Evolutionary conservation across 2,797 vertebrate species (phyloP).

Genomic region (Sylvia borin): DNA sequence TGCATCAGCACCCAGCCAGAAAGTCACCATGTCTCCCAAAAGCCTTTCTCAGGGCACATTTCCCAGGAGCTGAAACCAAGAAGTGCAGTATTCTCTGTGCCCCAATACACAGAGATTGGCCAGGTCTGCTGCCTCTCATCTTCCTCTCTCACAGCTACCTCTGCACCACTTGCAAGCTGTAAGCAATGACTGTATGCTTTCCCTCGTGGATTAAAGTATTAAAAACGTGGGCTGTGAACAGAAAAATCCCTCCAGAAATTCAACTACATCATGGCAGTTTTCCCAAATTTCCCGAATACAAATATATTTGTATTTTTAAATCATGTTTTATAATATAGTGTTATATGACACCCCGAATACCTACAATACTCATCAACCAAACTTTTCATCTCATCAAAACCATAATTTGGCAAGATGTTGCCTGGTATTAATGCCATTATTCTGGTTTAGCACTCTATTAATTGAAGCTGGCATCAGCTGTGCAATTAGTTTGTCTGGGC

Average conservation of each 20-base stretch:
- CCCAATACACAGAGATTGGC: rapidly evolving
- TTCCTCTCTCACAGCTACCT: not conserved
- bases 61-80: not conserved
- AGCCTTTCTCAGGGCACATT: not conserved
- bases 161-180: not conserved
- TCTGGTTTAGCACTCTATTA: not conserved
- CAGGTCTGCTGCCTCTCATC: not conserved
- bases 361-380: not conserved
- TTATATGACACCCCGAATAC: not conserved
- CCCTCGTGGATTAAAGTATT: not conserved
- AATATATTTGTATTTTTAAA: not conserved
- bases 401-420: not conserved
- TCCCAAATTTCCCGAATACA: not conserved
- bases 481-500: not conserved
- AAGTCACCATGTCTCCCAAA: not conserved
- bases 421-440: not conserved
- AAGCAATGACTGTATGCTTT: not conserved
- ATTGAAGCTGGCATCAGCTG: not conserved
- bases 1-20: not conserved
- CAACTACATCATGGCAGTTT: not conserved
- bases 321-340: not conserved
- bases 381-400: not conserved
- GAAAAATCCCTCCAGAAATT: not conserved
- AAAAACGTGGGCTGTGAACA: not conserved
- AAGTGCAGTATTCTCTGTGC: rapidly evolving